Conservation (phyloP, 2,797 vertebrate genomes). For the Muraenolepis orangiensis region DNA sequence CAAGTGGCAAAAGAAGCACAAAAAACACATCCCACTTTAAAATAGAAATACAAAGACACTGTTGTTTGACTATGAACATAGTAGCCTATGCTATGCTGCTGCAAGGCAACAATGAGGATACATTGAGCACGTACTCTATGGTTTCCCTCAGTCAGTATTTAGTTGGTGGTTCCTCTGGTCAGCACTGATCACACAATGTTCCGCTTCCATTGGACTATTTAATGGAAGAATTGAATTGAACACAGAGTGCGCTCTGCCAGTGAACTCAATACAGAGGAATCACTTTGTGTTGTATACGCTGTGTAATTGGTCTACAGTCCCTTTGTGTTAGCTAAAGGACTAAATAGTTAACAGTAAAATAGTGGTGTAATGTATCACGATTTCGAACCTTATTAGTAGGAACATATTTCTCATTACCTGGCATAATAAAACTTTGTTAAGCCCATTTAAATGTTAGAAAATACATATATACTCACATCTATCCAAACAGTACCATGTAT, state of each 20-base stretch:
- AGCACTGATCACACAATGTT: neutral
- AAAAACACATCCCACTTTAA: too few relatives aligned
- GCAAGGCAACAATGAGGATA: neutral
- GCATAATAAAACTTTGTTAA: neutral
- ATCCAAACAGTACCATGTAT: neutral
- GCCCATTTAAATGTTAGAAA: neutral
- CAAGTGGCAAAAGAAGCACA: neutral
- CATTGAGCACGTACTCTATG: neutral
- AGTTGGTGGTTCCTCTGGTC: neutral
- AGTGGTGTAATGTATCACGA: neutral
- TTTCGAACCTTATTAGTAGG: neutral
- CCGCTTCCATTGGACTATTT: neutral
- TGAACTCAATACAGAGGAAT: neutral
- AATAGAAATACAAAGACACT: neutral
- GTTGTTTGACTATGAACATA: too few relatives aligned
- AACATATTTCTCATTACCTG: neutral
- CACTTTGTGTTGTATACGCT: neutral
- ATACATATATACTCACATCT: neutral
- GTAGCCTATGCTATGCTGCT: too few relatives aligned
- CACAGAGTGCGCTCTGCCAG: neutral
- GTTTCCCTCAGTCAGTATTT: neutral
- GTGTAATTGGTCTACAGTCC: neutral
- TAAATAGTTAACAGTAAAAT: neutral
- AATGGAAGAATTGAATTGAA: neutral
- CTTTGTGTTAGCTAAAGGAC: neutral